phyloP scores from a whole-genome alignment of 2,113 vertebrate species.

The Condylura cristata region DNA sequence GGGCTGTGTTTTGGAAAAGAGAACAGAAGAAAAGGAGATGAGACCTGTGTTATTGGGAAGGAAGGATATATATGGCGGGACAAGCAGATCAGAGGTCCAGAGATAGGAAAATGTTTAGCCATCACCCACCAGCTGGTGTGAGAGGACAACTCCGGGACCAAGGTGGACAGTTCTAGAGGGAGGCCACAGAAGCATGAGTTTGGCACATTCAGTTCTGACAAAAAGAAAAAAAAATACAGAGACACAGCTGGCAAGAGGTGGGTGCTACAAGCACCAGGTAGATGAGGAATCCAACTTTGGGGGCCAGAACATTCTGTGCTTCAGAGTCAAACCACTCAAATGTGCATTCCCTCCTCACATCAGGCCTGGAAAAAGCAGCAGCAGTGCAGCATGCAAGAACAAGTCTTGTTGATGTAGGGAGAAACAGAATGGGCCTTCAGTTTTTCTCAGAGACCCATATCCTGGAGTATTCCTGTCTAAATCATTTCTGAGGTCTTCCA shows the following conservation, averaged over 20 bases:
- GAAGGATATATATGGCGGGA: neutral
- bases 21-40: neutral
- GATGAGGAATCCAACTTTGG: neutral
- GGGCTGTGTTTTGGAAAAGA: neutral
- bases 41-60: neutral
- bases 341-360: rapidly evolving
- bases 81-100: neutral
- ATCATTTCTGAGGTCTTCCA: neutral
- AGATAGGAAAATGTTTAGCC: neutral
- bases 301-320: neutral
- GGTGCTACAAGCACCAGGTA: neutral
- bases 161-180: neutral
- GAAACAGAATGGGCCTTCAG: neutral
- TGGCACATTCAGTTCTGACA: neutral
- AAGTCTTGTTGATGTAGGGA: neutral
- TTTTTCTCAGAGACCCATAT: neutral
- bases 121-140: neutral
- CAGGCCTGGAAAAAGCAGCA: neutral
- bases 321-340: neutral
- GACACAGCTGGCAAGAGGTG: neutral
- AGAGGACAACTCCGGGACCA: neutral
- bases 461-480: neutral
- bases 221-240: neutral
- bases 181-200: rapidly evolving
- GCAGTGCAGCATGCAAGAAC: neutral